Percentiles rank a stretch among this genome's conserved stretches.
Conservation (phyloP, 2,113 vertebrate genomes). For the Chionis minor region DNA sequence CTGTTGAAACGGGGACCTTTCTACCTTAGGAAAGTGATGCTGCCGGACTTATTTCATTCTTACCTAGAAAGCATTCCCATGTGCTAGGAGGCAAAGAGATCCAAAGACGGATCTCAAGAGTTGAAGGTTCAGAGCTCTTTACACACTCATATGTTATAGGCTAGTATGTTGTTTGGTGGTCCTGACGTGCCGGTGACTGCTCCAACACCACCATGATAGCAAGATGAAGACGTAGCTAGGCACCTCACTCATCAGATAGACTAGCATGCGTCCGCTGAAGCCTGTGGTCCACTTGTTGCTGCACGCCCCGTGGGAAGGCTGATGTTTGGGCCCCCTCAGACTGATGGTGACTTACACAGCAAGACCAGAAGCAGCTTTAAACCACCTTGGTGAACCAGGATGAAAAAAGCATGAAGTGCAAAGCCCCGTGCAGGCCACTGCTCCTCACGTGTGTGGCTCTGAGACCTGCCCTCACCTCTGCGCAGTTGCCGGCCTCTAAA, state of each 20-base stretch:
- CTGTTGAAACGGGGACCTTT: not conserved
- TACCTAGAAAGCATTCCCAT: not conserved
- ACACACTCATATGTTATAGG: not conserved
- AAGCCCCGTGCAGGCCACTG: not conserved
- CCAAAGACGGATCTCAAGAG: not conserved
- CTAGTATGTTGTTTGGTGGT: not conserved
- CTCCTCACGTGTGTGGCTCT: not conserved
- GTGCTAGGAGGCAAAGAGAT: not conserved
- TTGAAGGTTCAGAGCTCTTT: not conserved
- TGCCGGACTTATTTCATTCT: not conserved
- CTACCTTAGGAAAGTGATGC: not conserved
- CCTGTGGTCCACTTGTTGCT: not conserved
- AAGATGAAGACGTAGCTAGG: not conserved
- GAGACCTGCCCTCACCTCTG: not conserved
- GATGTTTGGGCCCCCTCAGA: not conserved
- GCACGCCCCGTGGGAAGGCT: not conserved
- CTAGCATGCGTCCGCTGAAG: fast-evolving
- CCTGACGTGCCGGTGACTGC: not conserved
- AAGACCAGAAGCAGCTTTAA: not conserved
- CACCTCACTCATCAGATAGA: not conserved
- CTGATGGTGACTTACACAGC: not conserved
- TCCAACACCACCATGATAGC: not conserved
- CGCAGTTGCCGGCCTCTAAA: not conserved
- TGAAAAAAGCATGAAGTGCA: not conserved
- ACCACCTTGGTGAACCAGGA: not conserved